A percentile compares a stretch with the other conserved stretches of the same genome.
phyloP scores from a whole-genome alignment of 2,888 invertebrate genomes.

The Linnaemya tessellans region DNA sequence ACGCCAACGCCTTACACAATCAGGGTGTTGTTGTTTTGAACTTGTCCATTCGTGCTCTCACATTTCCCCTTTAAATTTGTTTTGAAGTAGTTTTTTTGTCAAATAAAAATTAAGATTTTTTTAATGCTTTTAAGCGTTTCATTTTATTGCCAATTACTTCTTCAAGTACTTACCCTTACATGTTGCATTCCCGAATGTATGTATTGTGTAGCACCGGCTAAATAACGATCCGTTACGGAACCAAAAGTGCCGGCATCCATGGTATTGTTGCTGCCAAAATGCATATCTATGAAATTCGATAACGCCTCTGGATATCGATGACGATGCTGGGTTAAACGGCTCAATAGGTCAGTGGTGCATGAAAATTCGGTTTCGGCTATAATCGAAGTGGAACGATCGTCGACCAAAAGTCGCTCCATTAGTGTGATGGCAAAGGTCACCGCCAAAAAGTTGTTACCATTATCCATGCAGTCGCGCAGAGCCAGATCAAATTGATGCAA shows the following conservation, averaged over 20 bases:
- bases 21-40: too few relatives aligned
- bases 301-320: constrained; percentile 93
- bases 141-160: not conserved
- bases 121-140: too few relatives aligned
- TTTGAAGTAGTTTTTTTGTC: too few relatives aligned
- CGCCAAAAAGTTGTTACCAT: constrained; percentile 91
- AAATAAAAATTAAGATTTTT: too few relatives aligned
- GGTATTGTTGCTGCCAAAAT: constrained; percentile 85
- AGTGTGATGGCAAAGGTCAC: constrained; percentile 96
- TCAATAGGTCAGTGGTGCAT: constrained; percentile 93
- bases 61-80: too few relatives aligned
- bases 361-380: constrained; percentile 93
- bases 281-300: constrained; percentile 90
- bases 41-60: too few relatives aligned
- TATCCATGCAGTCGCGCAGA: constrained; percentile 93
- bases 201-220: constrained; percentile 92
- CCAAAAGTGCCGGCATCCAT: constrained; percentile 79
- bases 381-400: constrained; percentile 90
- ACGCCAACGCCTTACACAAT: too few relatives aligned
- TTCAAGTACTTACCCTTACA: constrained; percentile 86
- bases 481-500: constrained; percentile 93
- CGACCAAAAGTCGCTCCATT: constrained; percentile 93
- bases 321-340: constrained; percentile 89
- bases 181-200: constrained; percentile 96
- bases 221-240: constrained; percentile 87